Evolutionary conservation across 2,797 vertebrate species (phyloP), one percentile per base, ranked within the genome.

Genomic region (Thaleichthys pacificus): DNA sequence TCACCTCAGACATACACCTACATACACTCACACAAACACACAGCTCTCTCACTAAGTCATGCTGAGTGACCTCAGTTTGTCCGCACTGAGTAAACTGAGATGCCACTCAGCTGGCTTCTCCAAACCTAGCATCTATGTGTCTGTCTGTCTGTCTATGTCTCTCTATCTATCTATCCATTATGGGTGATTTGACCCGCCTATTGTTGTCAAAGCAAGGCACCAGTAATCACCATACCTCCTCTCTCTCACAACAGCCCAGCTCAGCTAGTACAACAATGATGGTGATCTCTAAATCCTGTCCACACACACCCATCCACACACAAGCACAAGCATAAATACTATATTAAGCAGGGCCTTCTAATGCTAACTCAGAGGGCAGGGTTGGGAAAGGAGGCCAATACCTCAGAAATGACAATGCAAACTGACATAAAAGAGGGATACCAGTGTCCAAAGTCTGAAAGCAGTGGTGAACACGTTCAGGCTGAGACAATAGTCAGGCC

Each of bases 401-500:
- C 62, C 63, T 65, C 14, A 28, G 14, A 54, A 28, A 28, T 17
- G 5, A 22, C 24, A 15, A 5, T 26, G 14, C 65, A 51, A 67
- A 67, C 26, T 51, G 15, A 54, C 4, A 11, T 65, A 19, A 65
- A 65, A 65, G 9, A 22, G 63, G 38, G 30, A 12, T 42, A 11
- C 38, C 38, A 14, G 11, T 42, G 38, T 42, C 38, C 11, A 42
- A 14, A 42, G 11, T 42, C 38, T 42, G 8, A 42, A 42, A 42
- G 11, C 38, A 42, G 38, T 42, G 11, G 38, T 42, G 11, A 42
- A 11, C 38, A 42, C 14, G 38, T 42, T 63, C 61, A 15, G 51
- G 17, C 17, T 17, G 49, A 84, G 77, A 84, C 75, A 81, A 88
- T 78, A 82, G 79, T 86, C 82, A 49, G 78, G 14, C 15, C n/a